Evolutionary conservation across 1,140 invertebrate species (phyloP).

Genomic region (Psilanteris sp.): DNA sequence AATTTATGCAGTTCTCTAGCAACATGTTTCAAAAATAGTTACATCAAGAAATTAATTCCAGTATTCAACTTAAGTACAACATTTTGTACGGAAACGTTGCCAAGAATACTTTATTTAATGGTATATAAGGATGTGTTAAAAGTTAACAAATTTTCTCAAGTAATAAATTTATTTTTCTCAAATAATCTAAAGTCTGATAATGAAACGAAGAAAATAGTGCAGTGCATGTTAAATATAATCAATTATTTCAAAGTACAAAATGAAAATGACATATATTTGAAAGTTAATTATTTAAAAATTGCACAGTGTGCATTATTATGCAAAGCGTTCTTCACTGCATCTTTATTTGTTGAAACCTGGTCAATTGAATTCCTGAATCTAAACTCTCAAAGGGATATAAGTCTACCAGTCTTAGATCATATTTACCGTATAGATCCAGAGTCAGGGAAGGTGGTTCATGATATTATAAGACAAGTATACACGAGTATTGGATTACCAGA

Average conservation of each 20-base stretch:
- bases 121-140: constrained; percentile 71
- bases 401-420: constrained; percentile 70
- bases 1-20: constrained; percentile 75
- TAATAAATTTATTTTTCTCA: constrained; percentile 81
- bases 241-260: constrained; percentile 82
- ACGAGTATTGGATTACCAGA: constrained; percentile 85
- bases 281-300: constrained; percentile 84
- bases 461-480: constrained; percentile 81
- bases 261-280: constrained; percentile 65
- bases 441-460: constrained; percentile 72
- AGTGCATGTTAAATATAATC: constrained; percentile 83
- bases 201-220: constrained; percentile 67
- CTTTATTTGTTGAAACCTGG: constrained; percentile 86
- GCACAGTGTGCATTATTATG: constrained; percentile 86
- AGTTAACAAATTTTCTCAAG: constrained; percentile 69
- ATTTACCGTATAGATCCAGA: constrained; percentile 70
- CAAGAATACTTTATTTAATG: constrained; percentile 82
- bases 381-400: constrained; percentile 63
- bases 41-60: constrained; percentile 77
- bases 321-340: constrained; percentile 85
- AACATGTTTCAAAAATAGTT: constrained; percentile 77
- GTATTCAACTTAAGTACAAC: constrained; percentile 81
- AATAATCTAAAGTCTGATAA: constrained; percentile 67
- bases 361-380: constrained; percentile 70
- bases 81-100: constrained; percentile 83